phyloP scores from a whole-genome alignment of 2,888 invertebrate species.

The Ormyrus rosae region DNA sequence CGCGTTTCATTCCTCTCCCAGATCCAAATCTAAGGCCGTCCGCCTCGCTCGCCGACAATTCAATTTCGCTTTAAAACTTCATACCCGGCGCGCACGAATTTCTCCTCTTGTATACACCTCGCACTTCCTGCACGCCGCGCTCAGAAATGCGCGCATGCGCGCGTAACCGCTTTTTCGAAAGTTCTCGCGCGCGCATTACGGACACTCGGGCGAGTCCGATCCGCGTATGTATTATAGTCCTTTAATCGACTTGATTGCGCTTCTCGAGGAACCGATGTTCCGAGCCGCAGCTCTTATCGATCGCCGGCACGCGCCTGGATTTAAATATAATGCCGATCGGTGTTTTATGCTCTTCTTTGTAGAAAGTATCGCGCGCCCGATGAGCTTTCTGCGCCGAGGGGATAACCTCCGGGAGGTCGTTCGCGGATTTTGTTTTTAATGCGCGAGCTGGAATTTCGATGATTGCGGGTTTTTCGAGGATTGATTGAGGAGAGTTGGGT shows the following conservation, averaged over 20 bases:
- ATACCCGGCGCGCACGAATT: too few relatives aligned
- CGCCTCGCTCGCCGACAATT: too few relatives aligned
- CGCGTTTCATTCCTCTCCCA: too few relatives aligned
- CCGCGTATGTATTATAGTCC: neutral
- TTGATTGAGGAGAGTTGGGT: too few relatives aligned
- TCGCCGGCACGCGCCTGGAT: neutral
- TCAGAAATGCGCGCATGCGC: conserved; percentile 6
- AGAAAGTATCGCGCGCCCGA: conserved; percentile 24
- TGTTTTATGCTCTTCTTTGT: neutral
- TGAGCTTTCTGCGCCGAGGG: neutral
- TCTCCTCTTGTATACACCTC: too few relatives aligned
- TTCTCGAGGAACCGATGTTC: conserved; percentile 28
- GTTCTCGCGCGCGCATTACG: conserved; percentile 25
- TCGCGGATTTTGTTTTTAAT: neutral
- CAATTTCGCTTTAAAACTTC: too few relatives aligned
- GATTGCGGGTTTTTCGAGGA: too few relatives aligned
- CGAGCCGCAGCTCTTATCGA: conserved; percentile 33
- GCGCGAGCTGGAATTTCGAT: neutral
- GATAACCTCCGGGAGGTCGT: neutral
- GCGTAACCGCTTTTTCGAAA: conserved; percentile 48
- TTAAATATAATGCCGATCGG: conserved; percentile 26
- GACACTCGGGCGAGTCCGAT: neutral
- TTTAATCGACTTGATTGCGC: conserved; percentile 50
- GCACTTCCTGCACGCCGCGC: too few relatives aligned
- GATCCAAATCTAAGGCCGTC: too few relatives aligned